Evolutionary conservation across 2,797 vertebrate genomes (phyloP), one percentile per base, ranked within the genome.

Genomic region (Siniperca scherzeri): DNA sequence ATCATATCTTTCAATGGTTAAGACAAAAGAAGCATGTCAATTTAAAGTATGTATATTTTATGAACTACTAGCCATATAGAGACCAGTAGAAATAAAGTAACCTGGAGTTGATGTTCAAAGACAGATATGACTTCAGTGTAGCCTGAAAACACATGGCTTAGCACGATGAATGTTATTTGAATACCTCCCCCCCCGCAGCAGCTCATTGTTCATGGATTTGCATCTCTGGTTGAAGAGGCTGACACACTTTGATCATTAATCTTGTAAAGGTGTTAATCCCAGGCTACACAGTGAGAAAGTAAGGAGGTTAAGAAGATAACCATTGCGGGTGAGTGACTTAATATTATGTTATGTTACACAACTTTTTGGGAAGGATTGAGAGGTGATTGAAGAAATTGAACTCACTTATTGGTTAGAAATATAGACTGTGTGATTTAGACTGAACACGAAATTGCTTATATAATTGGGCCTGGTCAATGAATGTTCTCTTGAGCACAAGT

Each of bases 201-300:
- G 62, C 65, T 84, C 62, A 22, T 9, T 80, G 44, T 46, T 69
- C 59, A 40, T 56, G 25, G 46, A 91, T 93, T 93, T 92, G 92
- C 88, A 92, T 93, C 53, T 21, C 46, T 68, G 79, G 33, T 56
- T 77, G 30, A 85, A 80, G 11, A 67, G 55, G 10, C 48, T 22
- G 33, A 69, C n/a, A 70, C 42, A 50, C 48, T 64, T 74, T 74
- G 3, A 30, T 13, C 48, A 78, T 77, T 68, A 55, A 68, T 70
- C 53, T 55, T 12, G 64, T 48, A 33, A 77, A 74, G 50, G 46
- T 67, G 50, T 78, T 44, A 44, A 62, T 71, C 3, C 7, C 61
- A 72, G 61, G 12, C 38, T 66, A 14, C 40, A 38, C 53, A 27
- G 55, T 44, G 30, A 52, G 70, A 44, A 74, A 52, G 5, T 33